Base-by-base conservation (phyloP, 2,113 vertebrate species). In the Tragelaphus strepsiceros region DNA sequence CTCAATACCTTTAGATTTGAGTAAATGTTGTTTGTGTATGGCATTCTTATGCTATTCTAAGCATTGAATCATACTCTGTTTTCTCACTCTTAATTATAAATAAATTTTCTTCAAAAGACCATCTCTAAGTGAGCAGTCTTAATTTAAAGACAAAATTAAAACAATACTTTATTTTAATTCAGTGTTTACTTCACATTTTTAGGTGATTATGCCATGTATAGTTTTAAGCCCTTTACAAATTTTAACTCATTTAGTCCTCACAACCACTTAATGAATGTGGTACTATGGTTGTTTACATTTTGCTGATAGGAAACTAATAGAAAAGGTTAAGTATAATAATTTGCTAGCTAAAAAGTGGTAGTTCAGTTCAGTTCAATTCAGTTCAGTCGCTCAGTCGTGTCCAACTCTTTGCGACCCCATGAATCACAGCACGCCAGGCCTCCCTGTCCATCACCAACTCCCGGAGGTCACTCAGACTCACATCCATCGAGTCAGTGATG, bases 101-200 rank as follows among this genome's bases (percentile, higher is more conserved):
- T 21, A 32, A 95, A 78, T 82, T 94, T 84, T 35, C 39, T 84
- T 94, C n/a, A 58, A 92, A 96, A 89, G 24, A 13, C 12, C 77
- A 95, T 16, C 43, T 94, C 61, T 61, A 61, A 71, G 17, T 93
- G 19, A 97, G 24, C 11, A 95, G 15, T 88, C 82, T 78, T 49
- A 83, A 54, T 67, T 64, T 74, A 97, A 84, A 93, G 90, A 90
- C 13, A 49, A 88, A 88, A 97, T 96, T 85, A 74, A 88, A 92
- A 82, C 16, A 64, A 30, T 43, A 61, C 32, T 13, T 93, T 91
- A 81, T 64, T 96, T 96, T 93, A 89, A 62, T 58, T 85, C 80
- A 86, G 14, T 88, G 62, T 64, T 95, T 83, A 58, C 21, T 95
- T 77, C 28, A 64, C 15, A 85, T 96, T 93, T 28, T 28, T 24